phyloP scores from a whole-genome alignment of 2,888 invertebrate genomes.

The Xanthia icteritia region DNA sequence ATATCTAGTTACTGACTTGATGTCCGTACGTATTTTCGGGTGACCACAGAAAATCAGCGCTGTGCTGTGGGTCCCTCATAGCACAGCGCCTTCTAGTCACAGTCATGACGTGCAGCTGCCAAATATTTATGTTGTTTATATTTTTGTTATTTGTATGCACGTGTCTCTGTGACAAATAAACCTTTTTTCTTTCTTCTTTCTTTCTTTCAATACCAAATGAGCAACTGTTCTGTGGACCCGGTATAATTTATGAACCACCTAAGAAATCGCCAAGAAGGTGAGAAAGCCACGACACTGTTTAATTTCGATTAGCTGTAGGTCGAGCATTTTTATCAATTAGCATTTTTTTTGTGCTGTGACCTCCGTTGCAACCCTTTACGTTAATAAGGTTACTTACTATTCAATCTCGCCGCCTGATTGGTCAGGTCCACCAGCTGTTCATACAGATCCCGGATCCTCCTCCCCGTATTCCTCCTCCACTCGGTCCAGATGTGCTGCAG shows the following conservation, averaged over 20 bases:
- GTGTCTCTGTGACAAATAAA: no score
- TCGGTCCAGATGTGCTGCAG: slow-evolving; percentile 96
- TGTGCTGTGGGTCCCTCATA: no score
- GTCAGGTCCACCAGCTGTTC: slow-evolving; percentile 95
- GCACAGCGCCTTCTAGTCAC: no score
- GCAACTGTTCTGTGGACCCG: background rate
- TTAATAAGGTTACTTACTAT: slow-evolving; percentile 91
- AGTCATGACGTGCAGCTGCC: no score
- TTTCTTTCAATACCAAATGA: no score
- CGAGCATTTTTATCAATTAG: background rate
- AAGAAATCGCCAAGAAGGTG: background rate
- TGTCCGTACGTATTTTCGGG: no score
- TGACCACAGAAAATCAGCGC: no score
- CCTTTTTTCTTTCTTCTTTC: no score
- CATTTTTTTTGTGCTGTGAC: background rate
- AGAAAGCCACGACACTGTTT: background rate
- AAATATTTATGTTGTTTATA: no score
- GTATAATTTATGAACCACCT: background rate
- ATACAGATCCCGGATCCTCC: slow-evolving; percentile 94
- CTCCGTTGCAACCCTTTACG: background rate
- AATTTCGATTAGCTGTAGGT: background rate
- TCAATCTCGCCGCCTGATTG: slow-evolving; percentile 94
- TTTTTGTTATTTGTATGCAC: no score
- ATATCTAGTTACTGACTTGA: no score
- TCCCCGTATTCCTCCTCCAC: slow-evolving; percentile 96